phyloP scores from a whole-genome alignment of 2,113 vertebrate species.

The Paradoxurus hermaphroditus region DNA sequence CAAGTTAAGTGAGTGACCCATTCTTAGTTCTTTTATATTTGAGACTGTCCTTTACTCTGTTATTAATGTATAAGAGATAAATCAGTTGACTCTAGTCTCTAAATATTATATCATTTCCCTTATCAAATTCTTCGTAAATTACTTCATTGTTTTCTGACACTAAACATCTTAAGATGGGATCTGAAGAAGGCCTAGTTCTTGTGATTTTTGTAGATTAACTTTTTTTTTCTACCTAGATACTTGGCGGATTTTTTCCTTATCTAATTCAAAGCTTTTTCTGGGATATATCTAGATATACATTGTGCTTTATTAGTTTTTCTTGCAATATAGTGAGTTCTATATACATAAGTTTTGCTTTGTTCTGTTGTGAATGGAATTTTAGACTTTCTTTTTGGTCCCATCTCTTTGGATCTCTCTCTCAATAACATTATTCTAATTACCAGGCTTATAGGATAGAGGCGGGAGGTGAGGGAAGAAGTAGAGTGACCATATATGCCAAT shows the following conservation, averaged over 20 bases:
- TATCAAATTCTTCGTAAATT: not conserved
- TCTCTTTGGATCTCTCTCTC: not conserved
- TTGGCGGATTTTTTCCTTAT: not conserved
- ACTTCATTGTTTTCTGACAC: not conserved
- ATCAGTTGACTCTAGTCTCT: not conserved
- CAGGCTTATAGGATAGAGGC: not conserved
- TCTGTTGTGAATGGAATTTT: not conserved
- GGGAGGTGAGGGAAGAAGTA: not conserved
- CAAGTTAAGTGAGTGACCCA: not conserved
- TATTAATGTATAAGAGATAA: not conserved
- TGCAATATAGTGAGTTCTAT: not conserved
- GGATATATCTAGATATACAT: not conserved
- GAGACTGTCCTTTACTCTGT: not conserved
- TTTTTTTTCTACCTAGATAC: not conserved
- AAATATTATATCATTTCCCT: not conserved
- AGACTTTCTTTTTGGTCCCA: not conserved
- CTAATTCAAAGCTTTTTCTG: not conserved
- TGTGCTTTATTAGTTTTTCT: not conserved
- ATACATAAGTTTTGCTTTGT: not conserved
- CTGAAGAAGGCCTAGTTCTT: not conserved
- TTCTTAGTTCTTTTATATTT: not conserved
- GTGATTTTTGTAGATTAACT: not conserved
- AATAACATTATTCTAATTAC: not conserved
- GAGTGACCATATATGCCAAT: not conserved
- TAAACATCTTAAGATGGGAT: not conserved